Evolutionary conservation across 2,888 invertebrate species (phyloP), one percentile per base, ranked within the genome.

Genomic region (Cotesia congregata): DNA sequence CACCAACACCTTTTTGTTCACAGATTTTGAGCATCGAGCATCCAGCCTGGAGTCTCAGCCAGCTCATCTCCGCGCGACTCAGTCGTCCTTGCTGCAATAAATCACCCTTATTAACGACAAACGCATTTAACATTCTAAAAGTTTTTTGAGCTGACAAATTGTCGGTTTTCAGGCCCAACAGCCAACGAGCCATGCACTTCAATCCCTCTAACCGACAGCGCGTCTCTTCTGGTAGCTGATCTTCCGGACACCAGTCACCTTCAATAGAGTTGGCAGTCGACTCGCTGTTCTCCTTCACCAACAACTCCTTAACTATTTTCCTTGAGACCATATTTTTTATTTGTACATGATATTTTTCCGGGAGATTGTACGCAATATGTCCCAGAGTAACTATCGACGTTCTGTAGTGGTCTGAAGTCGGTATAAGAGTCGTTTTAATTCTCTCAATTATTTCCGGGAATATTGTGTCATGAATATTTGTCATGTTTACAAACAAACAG

Each of bases 21-120:
- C 97, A 98, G 70, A 99, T 95, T 91, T 98, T 98, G 72, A 99
- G 91, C 96, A 98, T 97, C 69, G 97, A 97, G 88, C 96, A 96
- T 75, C 98, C 98, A 5, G 98, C 98, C 12, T 96, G 95, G 62
- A 98, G 90, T 77, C 98, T 92, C 68, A 99, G 89, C 93, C 98
- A 97, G 1, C 98, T 96, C 94, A 97, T 97, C 90, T 99, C 98
- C 6, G 96, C 95, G 85, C 93, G 93, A 67, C 95, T 94, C 79
- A 94, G 89, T 79, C 93, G 93, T 79, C 94, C 94, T 89, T 95
- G 94, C 89, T 95, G 93, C 86, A 95, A 90, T 75, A 97, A 91
- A 89, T 97, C 97, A 12, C 97, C 98, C 86, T 97, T 96, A 88
- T 98, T 97, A 80, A 95, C 93, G 67, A 99, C 96, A 86, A 98